These are phyloP conservation scores for Ophiodon elongatus DNA, from an alignment of 2,113 vertebrate species.

Conservation along the genomic window DNA sequence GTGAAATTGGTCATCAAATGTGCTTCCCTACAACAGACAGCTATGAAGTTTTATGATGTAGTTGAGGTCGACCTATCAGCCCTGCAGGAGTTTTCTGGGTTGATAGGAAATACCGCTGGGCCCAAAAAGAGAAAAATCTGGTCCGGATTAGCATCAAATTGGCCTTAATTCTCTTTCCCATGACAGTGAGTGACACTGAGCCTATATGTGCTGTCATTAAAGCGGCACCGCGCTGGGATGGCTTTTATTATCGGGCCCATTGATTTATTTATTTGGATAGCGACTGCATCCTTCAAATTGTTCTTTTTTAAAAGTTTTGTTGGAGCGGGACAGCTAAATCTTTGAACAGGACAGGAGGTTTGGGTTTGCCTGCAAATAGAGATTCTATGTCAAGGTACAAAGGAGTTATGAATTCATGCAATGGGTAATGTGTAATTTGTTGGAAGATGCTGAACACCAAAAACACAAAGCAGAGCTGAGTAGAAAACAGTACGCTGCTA, in stretches of 20 bases:
- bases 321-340: conserved; percentile 52
- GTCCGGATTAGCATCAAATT: conserved; percentile 78
- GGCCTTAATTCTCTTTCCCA: conserved; percentile 74
- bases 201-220: conserved; percentile 76
- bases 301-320: conserved; percentile 30
- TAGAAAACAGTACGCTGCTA: conserved; percentile 33
- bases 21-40: conserved; percentile 35
- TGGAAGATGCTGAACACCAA: conserved; percentile 26
- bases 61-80: conserved; percentile 40
- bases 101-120: conserved; percentile 47
- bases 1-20: conserved; percentile 63
- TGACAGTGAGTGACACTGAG: conserved; percentile 77
- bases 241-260: conserved; percentile 76
- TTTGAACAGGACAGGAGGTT: conserved; percentile 62
- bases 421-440: conserved; percentile 28
- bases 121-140: conserved; percentile 68
- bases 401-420: conserved; percentile 26
- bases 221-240: conserved; percentile 71
- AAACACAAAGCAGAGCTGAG: conserved; percentile 24
- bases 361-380: conserved; percentile 3
- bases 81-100: conserved; percentile 52
- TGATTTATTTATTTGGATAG: conserved; percentile 82
- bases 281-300: conserved; percentile 69
- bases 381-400: conserved; percentile 45
- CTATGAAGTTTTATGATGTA: conserved; percentile 48